These are phyloP conservation scores for Dipus sagitta DNA, from an alignment of 2,797 vertebrate genomes.

Conservation along the genomic window DNA sequence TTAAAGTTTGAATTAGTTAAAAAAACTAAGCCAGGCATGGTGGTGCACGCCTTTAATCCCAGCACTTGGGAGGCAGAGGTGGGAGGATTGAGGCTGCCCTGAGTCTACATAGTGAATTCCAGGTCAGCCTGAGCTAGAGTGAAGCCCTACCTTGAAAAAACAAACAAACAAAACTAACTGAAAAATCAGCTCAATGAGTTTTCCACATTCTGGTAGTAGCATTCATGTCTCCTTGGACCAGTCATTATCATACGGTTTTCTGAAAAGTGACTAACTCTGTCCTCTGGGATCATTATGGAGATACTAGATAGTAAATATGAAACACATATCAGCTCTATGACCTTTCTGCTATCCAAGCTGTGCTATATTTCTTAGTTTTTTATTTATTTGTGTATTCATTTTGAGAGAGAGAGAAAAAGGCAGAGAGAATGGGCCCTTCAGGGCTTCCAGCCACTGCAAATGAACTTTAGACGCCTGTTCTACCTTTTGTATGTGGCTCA, in stretches of 20 bases:
- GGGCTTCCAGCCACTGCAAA: too few species aligned
- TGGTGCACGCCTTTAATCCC: too few species aligned
- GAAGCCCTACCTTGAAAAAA: too few species aligned
- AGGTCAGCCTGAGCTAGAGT: too few species aligned
- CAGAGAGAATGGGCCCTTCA: too few species aligned
- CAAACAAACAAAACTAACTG: neutral
- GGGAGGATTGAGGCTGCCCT: too few species aligned
- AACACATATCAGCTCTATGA: neutral
- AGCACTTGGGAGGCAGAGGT: too few species aligned
- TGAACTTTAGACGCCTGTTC: too few species aligned
- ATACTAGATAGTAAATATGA: neutral
- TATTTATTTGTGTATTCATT: neutral
- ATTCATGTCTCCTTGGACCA: neutral
- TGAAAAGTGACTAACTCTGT: conserved; percentile 29
- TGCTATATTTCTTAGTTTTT: conserved; percentile 45
- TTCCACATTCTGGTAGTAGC: conserved; percentile 42
- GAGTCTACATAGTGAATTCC: too few species aligned
- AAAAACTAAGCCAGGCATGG: neutral
- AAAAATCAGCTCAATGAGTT: neutral
- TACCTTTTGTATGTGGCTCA: too few species aligned
- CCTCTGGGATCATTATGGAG: conserved; percentile 32
- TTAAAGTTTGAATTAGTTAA: conserved; percentile 21
- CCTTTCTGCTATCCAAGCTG: conserved; percentile 33
- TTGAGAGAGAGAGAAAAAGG: too few species aligned
- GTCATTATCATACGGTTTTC: conserved; percentile 34